These are phyloP conservation scores for Zaprionus lineosus DNA, from an alignment of 2,888 invertebrate genomes.

Conservation along the genomic window DNA sequence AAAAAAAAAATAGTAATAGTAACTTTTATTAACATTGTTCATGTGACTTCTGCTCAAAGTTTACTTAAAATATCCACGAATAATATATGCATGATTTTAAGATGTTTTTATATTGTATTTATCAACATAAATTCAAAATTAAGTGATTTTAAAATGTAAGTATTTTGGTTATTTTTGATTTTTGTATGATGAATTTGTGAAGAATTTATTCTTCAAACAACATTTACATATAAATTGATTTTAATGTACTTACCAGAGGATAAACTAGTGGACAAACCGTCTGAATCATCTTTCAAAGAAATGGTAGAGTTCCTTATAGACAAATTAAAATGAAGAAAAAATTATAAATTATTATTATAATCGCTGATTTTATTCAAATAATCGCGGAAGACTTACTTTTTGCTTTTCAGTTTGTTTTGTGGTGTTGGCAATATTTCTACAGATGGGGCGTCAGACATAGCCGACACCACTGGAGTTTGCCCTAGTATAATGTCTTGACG, in stretches of 20 bases:
- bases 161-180: too few relatives aligned
- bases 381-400: slow-evolving; percentile 64
- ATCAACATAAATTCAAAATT: too few relatives aligned
- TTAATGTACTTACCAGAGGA: slow-evolving; percentile 53
- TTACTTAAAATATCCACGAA: too few relatives aligned
- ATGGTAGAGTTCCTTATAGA: too few relatives aligned
- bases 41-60: too few relatives aligned
- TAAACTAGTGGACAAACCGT: slow-evolving; percentile 14
- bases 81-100: too few relatives aligned
- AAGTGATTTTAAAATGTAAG: too few relatives aligned
- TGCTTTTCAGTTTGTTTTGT: slow-evolving; percentile 84
- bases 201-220: too few relatives aligned
- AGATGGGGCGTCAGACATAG: slow-evolving; percentile 87
- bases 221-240: not conserved
- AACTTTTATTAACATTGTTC: too few relatives aligned
- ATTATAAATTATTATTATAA: not conserved
- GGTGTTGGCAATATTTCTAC: slow-evolving; percentile 81
- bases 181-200: too few relatives aligned
- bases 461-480: slow-evolving; percentile 87
- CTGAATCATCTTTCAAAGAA: slow-evolving; percentile 58
- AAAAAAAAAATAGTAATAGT: too few relatives aligned
- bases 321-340: slow-evolving; percentile 11
- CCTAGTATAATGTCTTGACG: slow-evolving; percentile 56
- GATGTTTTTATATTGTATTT: too few relatives aligned
- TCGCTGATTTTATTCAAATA: not conserved